These are phyloP conservation scores for Ctenosaura bakeri DNA, from an alignment of 2,797 vertebrate species.

Conservation along the genomic window DNA sequence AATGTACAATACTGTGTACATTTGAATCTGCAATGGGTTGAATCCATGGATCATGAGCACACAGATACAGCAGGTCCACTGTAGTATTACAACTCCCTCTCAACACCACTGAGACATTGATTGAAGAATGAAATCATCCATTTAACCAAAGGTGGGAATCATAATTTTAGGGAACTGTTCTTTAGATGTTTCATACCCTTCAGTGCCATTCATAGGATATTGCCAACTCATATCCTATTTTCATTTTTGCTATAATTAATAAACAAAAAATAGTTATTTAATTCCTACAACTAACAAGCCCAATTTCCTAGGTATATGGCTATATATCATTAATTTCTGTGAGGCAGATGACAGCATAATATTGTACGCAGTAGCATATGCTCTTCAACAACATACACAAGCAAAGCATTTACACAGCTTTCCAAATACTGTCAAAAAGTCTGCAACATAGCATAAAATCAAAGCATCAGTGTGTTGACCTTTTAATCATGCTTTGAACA, in stretches of 20 bases:
- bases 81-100: too few species aligned
- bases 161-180: too few species aligned
- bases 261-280: background rate
- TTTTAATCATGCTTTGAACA: constrained; percentile 9
- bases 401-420: background rate
- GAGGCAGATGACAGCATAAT: constrained; percentile 1
- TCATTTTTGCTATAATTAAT: constrained; percentile 15
- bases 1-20: too few species aligned
- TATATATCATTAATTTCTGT: constrained; percentile 29
- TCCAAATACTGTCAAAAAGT: background rate
- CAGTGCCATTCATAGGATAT: background rate
- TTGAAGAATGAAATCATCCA: background rate
- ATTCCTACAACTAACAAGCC: constrained; percentile 1
- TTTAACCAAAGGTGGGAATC: background rate
- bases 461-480: constrained; percentile 6
- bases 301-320: constrained; percentile 2
- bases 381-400: background rate
- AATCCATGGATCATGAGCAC: too few species aligned
- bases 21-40: too few species aligned
- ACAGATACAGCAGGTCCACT: too few species aligned
- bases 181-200: background rate
- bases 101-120: background rate
- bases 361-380: background rate
- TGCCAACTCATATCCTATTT: background rate
- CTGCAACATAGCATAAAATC: background rate